Conservation (phyloP, 2,797 vertebrate species). For the Huso huso region DNA sequence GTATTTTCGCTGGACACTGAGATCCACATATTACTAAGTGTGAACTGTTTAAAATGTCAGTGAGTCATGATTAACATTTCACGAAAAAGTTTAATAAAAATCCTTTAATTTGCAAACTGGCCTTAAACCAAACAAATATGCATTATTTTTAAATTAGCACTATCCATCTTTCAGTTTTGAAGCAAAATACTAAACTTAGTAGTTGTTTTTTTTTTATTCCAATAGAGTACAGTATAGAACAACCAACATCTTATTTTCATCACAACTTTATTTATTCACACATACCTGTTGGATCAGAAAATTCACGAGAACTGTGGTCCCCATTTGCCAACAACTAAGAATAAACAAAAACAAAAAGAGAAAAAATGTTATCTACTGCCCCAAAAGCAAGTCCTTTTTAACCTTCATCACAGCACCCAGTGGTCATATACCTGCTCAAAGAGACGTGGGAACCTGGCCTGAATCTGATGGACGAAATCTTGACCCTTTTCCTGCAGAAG, state of each 20-base stretch:
- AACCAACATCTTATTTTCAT: not conserved
- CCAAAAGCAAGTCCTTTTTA: not conserved
- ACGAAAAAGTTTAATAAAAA: too few relatives aligned
- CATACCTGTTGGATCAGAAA: slow-evolving; percentile 80
- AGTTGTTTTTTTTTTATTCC: too few relatives aligned
- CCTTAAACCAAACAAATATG: too few relatives aligned
- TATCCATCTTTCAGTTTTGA: too few relatives aligned
- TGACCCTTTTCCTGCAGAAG: slow-evolving; percentile 85
- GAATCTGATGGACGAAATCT: slow-evolving; percentile 86
- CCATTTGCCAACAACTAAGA: slow-evolving; percentile 81
- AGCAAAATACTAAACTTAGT: too few relatives aligned
- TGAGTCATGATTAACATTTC: too few relatives aligned
- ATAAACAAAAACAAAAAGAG: not conserved
- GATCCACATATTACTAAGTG: too few relatives aligned
- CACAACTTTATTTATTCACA: slow-evolving; percentile 26
- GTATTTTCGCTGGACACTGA: too few relatives aligned
- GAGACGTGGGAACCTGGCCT: slow-evolving; percentile 88
- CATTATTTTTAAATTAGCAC: too few relatives aligned
- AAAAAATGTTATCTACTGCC: slow-evolving; percentile 13
- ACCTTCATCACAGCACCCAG: not conserved
- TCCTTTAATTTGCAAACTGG: too few relatives aligned
- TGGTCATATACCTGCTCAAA: slow-evolving; percentile 80
- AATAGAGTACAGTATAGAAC: too few relatives aligned
- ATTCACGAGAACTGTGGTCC: slow-evolving; percentile 75
- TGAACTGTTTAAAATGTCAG: too few relatives aligned